A percentile compares a stretch with the other conserved stretches of the same genome.
Evolutionary conservation across 2,113 vertebrate species (phyloP).

Genomic region (Indicator indicator): DNA sequence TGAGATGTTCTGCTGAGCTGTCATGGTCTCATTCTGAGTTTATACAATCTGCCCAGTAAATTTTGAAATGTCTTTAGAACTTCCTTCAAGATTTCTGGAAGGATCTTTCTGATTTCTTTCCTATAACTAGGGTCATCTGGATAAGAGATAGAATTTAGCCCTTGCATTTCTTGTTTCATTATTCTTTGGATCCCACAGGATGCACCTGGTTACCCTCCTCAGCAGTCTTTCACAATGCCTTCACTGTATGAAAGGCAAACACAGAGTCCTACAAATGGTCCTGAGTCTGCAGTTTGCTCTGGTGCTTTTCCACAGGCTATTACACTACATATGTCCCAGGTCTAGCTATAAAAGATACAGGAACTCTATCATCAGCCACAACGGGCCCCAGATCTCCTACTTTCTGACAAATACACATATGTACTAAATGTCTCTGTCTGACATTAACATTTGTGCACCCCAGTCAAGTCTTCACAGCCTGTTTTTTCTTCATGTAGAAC

Average conservation of each 20-base stretch:
- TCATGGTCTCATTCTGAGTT: neutral
- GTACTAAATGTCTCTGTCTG: neutral
- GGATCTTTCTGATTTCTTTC: neutral
- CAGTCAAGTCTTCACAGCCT: neutral
- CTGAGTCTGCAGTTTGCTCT: neutral
- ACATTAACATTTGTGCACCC: neutral
- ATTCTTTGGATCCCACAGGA: neutral
- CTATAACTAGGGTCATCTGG: neutral
- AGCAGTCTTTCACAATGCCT: neutral
- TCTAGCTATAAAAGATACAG: neutral
- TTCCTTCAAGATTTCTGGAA: neutral
- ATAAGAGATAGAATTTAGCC: neutral
- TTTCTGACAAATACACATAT: neutral
- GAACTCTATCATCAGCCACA: neutral
- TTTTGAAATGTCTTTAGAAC: neutral
- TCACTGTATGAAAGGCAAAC: neutral
- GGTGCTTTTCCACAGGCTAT: neutral
- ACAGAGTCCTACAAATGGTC: neutral
- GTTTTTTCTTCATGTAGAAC: neutral
- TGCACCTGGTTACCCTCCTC: no score
- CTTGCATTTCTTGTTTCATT: neutral
- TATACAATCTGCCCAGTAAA: neutral
- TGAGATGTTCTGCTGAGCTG: neutral
- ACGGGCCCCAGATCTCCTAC: neutral
- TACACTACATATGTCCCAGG: fast-evolving